Percentiles rank a stretch among this genome's conserved stretches.
phyloP scores from a whole-genome alignment of 2,797 vertebrate species.

The Hoplostethus atlanticus region DNA sequence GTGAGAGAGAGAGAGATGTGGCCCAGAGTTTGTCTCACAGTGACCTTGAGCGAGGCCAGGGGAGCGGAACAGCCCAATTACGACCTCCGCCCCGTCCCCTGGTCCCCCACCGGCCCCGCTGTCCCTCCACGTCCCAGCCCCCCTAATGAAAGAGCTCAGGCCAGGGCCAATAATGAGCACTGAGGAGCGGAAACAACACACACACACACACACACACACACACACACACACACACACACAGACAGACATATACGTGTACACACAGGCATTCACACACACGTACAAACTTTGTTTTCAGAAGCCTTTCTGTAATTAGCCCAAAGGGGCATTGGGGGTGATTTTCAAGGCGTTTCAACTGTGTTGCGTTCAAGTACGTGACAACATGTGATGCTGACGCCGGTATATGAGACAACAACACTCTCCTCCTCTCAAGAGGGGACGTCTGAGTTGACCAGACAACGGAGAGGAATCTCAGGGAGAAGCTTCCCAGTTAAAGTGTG shows the following conservation, averaged over 20 bases:
- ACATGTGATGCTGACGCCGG: constrained; percentile 45
- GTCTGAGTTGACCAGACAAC: background rate
- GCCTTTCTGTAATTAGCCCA: constrained; percentile 67
- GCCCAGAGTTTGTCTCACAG: constrained; percentile 67
- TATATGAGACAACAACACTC: constrained; percentile 2
- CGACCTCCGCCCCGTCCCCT: constrained; percentile 74
- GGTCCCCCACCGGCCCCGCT: constrained; percentile 61
- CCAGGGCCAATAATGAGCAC: constrained; percentile 75
- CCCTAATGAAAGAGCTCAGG: constrained; percentile 83
- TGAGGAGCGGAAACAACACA: constrained; percentile 64
- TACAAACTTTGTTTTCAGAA: constrained; percentile 49
- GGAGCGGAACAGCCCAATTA: constrained; percentile 85
- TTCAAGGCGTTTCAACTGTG: constrained; percentile 43
- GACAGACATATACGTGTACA: constrained; percentile 2
- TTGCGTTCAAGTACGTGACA: constrained; percentile 46
- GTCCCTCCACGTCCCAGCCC: constrained; percentile 68
- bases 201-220: constrained; percentile 28
- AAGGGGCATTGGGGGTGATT: constrained; percentile 50
- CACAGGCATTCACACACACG: constrained; percentile 39
- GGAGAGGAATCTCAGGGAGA: constrained; percentile 5
- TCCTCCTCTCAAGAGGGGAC: constrained; percentile 15
- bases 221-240: constrained; percentile 23
- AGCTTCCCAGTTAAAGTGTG: constrained; percentile 6
- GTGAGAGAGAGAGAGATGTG: constrained; percentile 59
- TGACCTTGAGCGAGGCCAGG: constrained; percentile 81